Evolutionary conservation across 2,113 vertebrate genomes (phyloP).

Genomic region (Chelonoidis abingdonii): DNA sequence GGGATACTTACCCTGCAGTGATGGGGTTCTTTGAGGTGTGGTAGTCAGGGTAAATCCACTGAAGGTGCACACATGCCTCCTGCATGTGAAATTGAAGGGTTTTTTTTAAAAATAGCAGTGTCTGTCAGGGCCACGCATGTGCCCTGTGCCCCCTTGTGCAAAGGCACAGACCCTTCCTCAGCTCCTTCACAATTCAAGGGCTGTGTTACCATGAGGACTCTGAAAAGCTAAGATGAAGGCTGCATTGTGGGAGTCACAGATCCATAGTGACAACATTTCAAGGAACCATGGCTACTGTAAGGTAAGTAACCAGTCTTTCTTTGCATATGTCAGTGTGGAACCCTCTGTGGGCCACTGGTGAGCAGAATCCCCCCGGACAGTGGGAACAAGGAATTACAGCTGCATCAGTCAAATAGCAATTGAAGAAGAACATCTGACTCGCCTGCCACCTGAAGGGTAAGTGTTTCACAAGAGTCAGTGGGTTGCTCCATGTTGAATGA

Average conservation of each 20-base stretch:
- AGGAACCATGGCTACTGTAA: neutral
- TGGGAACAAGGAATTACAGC: neutral
- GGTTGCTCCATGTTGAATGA: too few relatives aligned
- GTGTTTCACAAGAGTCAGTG: too few relatives aligned
- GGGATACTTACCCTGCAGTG: neutral
- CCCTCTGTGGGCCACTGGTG: neutral
- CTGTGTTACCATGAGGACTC: neutral
- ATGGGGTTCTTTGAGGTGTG: neutral
- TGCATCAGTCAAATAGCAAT: rapidly evolving
- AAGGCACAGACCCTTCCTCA: neutral
- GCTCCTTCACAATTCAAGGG: neutral
- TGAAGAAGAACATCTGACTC: rapidly evolving
- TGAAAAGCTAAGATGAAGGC: neutral
- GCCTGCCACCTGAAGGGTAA: too few relatives aligned
- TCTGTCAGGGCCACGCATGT: too few relatives aligned
- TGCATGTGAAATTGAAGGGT: too few relatives aligned
- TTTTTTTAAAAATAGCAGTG: too few relatives aligned
- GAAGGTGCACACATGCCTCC: neutral
- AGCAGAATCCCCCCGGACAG: neutral
- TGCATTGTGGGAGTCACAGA: neutral
- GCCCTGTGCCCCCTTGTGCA: neutral
- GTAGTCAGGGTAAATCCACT: neutral
- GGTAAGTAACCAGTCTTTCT: neutral
- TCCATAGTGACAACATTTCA: neutral
- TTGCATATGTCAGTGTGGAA: neutral